phyloP scores from a whole-genome alignment of 2,113 vertebrate genomes.

The Megaceryle torquata region DNA sequence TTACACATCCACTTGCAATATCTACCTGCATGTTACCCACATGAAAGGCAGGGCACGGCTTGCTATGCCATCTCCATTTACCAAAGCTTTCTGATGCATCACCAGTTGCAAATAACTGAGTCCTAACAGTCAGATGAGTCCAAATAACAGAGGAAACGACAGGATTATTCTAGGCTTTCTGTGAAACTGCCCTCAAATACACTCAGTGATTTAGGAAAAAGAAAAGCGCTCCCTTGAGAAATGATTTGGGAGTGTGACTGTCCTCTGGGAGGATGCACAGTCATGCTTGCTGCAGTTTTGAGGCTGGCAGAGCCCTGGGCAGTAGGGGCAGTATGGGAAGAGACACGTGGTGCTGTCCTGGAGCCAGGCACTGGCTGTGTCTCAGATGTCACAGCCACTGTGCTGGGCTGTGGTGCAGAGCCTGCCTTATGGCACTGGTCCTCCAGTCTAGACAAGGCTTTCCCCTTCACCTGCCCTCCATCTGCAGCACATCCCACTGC shows the following conservation, averaged over 20 bases:
- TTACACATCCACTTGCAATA: neutral
- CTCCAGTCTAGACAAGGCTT: fast-evolving
- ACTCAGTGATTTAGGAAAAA: neutral
- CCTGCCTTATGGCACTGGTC: neutral
- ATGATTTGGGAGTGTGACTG: neutral
- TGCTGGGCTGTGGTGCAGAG: fast-evolving
- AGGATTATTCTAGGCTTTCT: neutral
- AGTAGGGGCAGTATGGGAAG: fast-evolving
- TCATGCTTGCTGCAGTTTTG: fast-evolving
- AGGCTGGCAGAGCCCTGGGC: neutral
- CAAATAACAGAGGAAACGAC: neutral
- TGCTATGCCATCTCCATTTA: neutral
- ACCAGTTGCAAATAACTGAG: neutral
- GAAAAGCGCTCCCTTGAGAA: neutral
- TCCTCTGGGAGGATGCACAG: neutral
- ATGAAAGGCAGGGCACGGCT: neutral
- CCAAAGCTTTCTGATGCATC: neutral
- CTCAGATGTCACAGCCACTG: fast-evolving
- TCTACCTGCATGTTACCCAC: neutral
- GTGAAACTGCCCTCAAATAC: neutral
- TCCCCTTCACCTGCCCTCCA: neutral
- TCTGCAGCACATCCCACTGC: neutral
- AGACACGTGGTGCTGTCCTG: fast-evolving
- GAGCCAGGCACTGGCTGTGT: neutral
- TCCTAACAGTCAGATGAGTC: neutral